Conservation (phyloP, 2,113 vertebrate species). For the Mastomys natalensis region DNA sequence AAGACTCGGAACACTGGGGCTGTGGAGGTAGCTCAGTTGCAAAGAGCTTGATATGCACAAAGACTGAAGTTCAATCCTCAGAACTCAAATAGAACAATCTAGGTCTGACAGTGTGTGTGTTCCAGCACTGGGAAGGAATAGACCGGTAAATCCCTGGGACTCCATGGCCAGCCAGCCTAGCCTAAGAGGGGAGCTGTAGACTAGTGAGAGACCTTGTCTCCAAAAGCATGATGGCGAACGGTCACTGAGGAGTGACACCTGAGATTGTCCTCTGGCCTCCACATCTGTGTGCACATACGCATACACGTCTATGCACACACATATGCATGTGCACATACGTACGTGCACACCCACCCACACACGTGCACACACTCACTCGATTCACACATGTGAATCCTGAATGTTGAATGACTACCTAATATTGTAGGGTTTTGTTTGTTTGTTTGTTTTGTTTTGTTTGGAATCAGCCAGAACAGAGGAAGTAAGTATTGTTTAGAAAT, state of each 20-base stretch:
- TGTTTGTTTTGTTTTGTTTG: not conserved
- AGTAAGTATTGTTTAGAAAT: conserved; percentile 24
- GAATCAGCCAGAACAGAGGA: conserved; percentile 18
- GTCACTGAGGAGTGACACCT: not conserved
- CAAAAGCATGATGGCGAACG: not conserved
- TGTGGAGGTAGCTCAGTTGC: not conserved
- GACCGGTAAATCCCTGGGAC: not conserved
- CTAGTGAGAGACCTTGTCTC: not conserved
- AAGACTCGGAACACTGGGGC: not conserved
- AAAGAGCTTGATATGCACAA: not conserved
- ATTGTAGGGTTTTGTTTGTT: not conserved
- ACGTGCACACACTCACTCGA: accelerated
- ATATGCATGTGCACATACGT: accelerated
- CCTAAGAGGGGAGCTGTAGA: not conserved
- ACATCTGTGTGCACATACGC: not conserved
- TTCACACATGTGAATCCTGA: not conserved
- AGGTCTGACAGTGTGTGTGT: not conserved
- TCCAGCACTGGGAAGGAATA: not conserved
- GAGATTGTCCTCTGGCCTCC: not conserved
- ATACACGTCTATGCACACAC: not conserved
- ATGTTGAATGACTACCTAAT: not conserved
- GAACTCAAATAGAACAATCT: no score
- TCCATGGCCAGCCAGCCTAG: not conserved
- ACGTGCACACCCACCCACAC: no score
- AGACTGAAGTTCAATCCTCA: not conserved